These are phyloP conservation scores for Apoda limacodes DNA, from an alignment of 2,888 invertebrate genomes.

Conservation along the genomic window DNA sequence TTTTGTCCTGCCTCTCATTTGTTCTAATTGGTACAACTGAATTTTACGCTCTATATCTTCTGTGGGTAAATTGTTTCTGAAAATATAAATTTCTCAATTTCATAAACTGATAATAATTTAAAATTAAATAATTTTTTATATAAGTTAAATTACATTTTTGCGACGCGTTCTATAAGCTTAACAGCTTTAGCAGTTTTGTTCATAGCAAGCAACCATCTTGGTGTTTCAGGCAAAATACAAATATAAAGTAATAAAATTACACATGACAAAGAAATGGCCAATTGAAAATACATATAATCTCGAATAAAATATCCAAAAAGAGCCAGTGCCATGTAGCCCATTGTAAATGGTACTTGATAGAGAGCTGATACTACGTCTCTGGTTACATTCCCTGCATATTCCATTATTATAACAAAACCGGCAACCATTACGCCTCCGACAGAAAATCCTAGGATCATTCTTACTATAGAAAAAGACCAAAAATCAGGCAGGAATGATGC, in stretches of 20 bases:
- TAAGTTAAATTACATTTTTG: conserved; percentile 45
- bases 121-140: conserved; percentile 1
- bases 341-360: conserved; percentile 75
- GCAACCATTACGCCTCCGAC: conserved; percentile 82
- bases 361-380: conserved; percentile 68
- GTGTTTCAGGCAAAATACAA: conserved; percentile 81
- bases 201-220: conserved; percentile 79
- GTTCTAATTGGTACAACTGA: conserved; percentile 36
- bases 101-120: conserved; percentile 1
- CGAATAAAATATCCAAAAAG: conserved; percentile 73
- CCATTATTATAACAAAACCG: conserved; percentile 70
- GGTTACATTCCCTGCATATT: conserved; percentile 67
- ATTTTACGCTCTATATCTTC: conserved; percentile 46
- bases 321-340: conserved; percentile 73
- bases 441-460: conserved; percentile 78
- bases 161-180: conserved; percentile 72
- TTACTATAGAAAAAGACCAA: conserved; percentile 71
- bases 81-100: conserved; percentile 19
- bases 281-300: conserved; percentile 73
- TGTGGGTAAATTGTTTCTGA: conserved; percentile 46
- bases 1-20: conserved; percentile 23
- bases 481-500: conserved; percentile 75
- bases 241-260: conserved; percentile 72
- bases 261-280: conserved; percentile 69
- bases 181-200: conserved; percentile 73